Base-by-base conservation (phyloP, 1,140 invertebrate genomes). In the Danaus melanippus region DNA sequence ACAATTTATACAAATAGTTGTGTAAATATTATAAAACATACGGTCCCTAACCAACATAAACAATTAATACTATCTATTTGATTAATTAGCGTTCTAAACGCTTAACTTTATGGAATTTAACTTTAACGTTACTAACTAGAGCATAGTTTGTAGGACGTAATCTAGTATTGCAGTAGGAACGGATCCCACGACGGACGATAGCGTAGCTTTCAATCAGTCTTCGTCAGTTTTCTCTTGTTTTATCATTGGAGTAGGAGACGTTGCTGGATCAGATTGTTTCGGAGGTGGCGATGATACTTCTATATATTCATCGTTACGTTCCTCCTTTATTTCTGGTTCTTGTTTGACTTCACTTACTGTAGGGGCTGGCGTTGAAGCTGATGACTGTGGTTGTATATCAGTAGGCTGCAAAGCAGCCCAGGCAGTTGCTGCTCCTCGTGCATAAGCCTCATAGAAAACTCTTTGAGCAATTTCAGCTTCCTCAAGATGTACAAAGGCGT, bases 401-500 rank as follows among this genome's bases (percentile, higher is more conserved):
- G 74, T 68, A 9, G 79, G 76, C 10, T 78, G 76, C 9, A 83
- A 55, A 12, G 80, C 80, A 3, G 76, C 81, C 79, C 78, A 84
- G 8, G 84, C 84, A 0, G 79, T 67, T 1, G 74, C 82, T 8
- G 83, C 83, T 5, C 79, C 83, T 39, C 83, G 66, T 7, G 83
- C 81, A 21, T 86, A 86, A 1, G 81, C 83, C 49, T 86, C 83
- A 43, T 86, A 86, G 57, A 86, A 86, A 2, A 77, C 83, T 53
- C 83, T 68, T 53, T 86, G 83, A 8, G 83, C 83, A 45, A 86
- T 74, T 58, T 86, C 84, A 0, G 84, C 87, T 55, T 88, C 87
- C 60, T 88, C 87, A 10, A 88, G 64, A 65, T 92, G 92, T 10
- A 87, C 83, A 50, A 90, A 90, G 9, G 88, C 88, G 76, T 98